Base-by-base conservation (phyloP, 1,140 invertebrate species). In the Battus philenor region DNA sequence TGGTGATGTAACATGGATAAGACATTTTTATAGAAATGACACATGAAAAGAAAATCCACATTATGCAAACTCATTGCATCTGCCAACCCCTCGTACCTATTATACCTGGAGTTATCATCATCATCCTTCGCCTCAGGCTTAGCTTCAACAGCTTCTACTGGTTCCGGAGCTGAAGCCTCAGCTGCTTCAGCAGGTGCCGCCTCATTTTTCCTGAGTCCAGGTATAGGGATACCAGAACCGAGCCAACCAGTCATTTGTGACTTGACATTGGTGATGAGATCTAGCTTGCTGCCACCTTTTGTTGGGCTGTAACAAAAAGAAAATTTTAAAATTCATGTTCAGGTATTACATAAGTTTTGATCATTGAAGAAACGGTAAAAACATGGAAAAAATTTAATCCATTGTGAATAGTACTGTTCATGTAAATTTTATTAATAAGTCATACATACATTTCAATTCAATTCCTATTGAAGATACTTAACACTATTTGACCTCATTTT, bases 211-310 rank as follows among this genome's bases (percentile, higher is more conserved):
- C 91, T 88, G 44, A 94, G 80, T 48, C 93, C 92, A 1, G 92
- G 90, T 50, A 92, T 92, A 2, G 88, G 89, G 44, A 92, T 90
- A 4, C 91, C 91, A 4, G 91, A 90, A 38, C 91, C 91, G 36
- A 93, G 78, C 94, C 93, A 95, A 5, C 93, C 93, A 4, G 89
- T 91, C 89, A 94, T 92, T 79, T 93, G 91, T 20, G 89, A 90
- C 81, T 94, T 94, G 22, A 94, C 93, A 62, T 93, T 94, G 47
- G 92, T 92, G 52, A 95, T 88, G 89, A 94, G 91, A 55, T 93
- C 91, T 59, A 93, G 65, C 52, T 90, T 92, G 73, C 93, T 91
- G 55, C 90, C 89, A 8, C 80, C 89, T 76, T 91, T 91, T 18
- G 90, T 91, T 11, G 91, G 91, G 59, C 91, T 93, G 86, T 32